Conservation (phyloP, 2,797 vertebrate genomes). For the Clarias laeviceps region DNA sequence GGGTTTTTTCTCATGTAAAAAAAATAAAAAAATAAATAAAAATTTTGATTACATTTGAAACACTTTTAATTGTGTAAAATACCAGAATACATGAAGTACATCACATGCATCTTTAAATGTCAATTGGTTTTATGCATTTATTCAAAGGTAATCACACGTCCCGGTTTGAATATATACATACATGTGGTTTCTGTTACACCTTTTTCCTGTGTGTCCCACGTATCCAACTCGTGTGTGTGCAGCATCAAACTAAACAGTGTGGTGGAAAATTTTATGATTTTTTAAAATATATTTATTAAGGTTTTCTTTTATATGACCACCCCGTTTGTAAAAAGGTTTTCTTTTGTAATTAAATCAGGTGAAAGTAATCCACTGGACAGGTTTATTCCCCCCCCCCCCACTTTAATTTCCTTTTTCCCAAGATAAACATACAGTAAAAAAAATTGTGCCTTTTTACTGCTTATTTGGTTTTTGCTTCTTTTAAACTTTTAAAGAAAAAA, state of each 20-base stretch:
- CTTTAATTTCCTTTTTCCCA: not conserved
- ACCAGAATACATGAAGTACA: too few relatives aligned
- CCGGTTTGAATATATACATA: too few relatives aligned
- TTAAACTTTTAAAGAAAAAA: not conserved
- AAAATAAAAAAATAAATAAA: too few relatives aligned
- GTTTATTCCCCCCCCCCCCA: too few relatives aligned
- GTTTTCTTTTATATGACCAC: not conserved
- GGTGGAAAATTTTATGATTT: not conserved
- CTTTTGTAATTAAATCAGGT: not conserved
- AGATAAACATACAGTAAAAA: too few relatives aligned
- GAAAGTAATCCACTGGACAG: not conserved
- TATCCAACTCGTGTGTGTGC: not conserved
- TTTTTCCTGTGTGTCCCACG: too few relatives aligned
- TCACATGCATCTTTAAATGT: too few relatives aligned
- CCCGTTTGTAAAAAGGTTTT: not conserved
- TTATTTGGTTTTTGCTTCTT: not conserved
- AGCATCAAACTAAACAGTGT: not conserved
- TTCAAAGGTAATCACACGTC: too few relatives aligned
- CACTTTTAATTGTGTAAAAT: too few relatives aligned
- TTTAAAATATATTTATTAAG: not conserved
- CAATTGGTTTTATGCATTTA: too few relatives aligned
- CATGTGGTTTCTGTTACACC: too few relatives aligned
- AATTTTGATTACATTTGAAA: too few relatives aligned
- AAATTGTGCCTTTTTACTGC: not conserved
- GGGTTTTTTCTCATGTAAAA: not conserved